Evolutionary conservation across 53 echinoderm and acorn worm species (phyloP).

Genomic region (Arbacia lixula): DNA sequence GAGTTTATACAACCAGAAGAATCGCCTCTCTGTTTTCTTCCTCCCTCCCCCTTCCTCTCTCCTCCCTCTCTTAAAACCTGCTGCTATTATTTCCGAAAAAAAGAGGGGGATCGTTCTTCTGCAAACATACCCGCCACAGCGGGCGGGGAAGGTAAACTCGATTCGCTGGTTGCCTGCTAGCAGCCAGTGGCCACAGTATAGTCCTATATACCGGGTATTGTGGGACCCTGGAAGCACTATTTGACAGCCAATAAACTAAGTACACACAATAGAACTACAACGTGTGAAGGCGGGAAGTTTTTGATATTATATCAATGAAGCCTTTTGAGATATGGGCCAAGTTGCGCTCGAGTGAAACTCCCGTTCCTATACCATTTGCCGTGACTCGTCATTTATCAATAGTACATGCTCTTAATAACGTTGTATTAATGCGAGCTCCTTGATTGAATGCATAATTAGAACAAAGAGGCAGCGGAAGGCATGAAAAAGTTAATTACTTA

Average conservation of each 20-base stretch:
- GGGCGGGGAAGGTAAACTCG: conserved; percentile 18
- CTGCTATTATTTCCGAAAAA: background rate
- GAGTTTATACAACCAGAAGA: background rate
- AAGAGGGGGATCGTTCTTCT: conserved; percentile 24
- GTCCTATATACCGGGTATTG: conserved; percentile 6
- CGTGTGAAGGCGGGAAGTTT: background rate
- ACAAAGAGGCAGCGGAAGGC: no score
- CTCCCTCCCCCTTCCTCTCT: background rate
- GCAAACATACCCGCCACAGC: conserved; percentile 33
- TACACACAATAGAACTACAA: conserved; percentile 16
- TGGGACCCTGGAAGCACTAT: background rate
- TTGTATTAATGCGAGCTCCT: no score
- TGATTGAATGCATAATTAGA: no score
- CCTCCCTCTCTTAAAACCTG: no score
- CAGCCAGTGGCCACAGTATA: no score
- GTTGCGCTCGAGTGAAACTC: no score
- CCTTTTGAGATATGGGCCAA: no score
- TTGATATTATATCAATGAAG: conserved; percentile 25
- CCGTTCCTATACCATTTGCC: no score
- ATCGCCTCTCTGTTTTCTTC: background rate
- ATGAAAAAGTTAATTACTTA: no score
- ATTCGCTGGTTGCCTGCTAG: no score
- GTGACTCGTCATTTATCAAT: no score
- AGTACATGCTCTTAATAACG: no score
- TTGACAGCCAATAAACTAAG: conserved; percentile 24